Percentiles rank a stretch among this genome's conserved stretches.
These are phyloP conservation scores for Podilymbus podiceps DNA, from an alignment of 2,113 vertebrate genomes.

Conservation along the genomic window DNA sequence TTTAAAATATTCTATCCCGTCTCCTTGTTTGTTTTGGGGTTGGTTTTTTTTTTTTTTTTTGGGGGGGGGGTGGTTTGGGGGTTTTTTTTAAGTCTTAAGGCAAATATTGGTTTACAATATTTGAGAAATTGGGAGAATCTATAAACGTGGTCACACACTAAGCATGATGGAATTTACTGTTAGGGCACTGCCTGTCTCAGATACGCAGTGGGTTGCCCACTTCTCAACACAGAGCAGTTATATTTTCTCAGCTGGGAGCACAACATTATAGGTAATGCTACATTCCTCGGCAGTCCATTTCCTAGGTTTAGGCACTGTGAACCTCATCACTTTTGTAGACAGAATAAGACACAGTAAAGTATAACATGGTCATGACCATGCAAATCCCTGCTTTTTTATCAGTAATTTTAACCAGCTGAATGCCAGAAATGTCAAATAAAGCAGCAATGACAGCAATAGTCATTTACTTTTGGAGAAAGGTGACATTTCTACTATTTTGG, in stretches of 20 bases:
- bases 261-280: not conserved
- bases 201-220: not conserved
- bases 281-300: not conserved
- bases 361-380: not conserved
- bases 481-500: not conserved
- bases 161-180: not conserved
- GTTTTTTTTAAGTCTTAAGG: not conserved
- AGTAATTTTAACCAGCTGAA: not conserved
- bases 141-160: not conserved
- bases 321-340: not conserved
- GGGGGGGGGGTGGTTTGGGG: too few relatives aligned
- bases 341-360: not conserved
- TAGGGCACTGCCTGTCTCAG: not conserved
- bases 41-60: too few relatives aligned
- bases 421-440: not conserved
- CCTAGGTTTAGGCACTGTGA: not conserved
- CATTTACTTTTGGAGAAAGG: not conserved
- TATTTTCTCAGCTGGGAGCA: not conserved
- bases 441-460: not conserved
- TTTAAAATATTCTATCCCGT: not conserved
- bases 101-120: not conserved
- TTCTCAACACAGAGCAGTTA: not conserved
- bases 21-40: not conserved
- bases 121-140: not conserved
- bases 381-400: not conserved